Percentiles rank a stretch among this genome's conserved stretches.
phyloP scores from a whole-genome alignment of 2,113 vertebrate genomes.

The Tiliqua scincoides region DNA sequence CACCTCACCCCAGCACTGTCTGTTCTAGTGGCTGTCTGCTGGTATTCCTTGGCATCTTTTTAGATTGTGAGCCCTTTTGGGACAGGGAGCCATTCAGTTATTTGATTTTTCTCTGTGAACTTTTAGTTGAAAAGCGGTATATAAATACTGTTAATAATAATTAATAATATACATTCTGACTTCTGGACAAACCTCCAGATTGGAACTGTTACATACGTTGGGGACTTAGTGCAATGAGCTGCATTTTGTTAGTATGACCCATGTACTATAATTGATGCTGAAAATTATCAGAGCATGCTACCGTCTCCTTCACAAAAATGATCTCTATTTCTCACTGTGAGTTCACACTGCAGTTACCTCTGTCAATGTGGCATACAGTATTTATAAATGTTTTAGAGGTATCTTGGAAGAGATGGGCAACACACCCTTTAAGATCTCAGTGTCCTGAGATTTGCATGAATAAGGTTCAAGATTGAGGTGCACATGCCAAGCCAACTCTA shows the following conservation, averaged over 20 bases:
- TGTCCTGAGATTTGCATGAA: background rate
- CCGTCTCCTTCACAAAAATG: background rate
- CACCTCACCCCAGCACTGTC: too few species aligned
- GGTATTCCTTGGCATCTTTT: too few species aligned
- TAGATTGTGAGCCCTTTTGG: too few species aligned
- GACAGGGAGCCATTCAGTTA: too few species aligned
- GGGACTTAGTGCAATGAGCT: background rate
- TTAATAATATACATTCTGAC: too few species aligned
- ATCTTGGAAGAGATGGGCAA: background rate
- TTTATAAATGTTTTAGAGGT: rapidly evolving
- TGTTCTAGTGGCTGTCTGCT: too few species aligned
- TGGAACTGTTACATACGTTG: too few species aligned
- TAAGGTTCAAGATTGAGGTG: background rate
- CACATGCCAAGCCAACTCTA: background rate
- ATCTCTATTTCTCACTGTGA: background rate
- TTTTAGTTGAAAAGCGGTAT: too few species aligned
- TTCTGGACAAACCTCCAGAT: too few species aligned
- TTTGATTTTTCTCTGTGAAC: too few species aligned
- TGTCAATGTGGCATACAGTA: background rate
- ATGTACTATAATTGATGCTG: background rate
- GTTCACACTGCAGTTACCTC: rapidly evolving
- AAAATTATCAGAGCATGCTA: background rate
- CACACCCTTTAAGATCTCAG: background rate
- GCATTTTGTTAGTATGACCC: too few species aligned
- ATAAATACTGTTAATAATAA: too few species aligned